Conservation (phyloP, 2,888 invertebrate genomes). For the Caenorhabditis panamensis region DNA sequence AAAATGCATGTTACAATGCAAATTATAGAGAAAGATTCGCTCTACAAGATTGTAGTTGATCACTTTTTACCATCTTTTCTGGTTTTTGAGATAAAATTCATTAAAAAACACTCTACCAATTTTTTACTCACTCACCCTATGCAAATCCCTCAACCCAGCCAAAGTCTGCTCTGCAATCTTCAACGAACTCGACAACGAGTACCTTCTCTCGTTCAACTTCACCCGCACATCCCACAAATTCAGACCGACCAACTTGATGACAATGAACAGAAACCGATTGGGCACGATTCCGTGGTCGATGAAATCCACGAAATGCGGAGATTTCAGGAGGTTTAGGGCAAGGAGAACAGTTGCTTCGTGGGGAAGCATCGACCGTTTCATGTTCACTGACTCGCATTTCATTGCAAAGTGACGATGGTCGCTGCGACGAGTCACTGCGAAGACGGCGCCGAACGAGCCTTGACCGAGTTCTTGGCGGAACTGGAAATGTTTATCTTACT, state of each 20-base stretch:
- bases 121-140: conserved; percentile 58
- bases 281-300: conserved; percentile 66
- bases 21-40: too few species aligned
- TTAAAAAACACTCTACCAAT: too few species aligned
- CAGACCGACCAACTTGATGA: conserved; percentile 71
- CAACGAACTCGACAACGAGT: conserved; percentile 52
- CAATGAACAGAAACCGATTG: conserved; percentile 69
- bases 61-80: too few species aligned
- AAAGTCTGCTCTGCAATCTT: conserved; percentile 66
- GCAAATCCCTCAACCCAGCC: conserved; percentile 64
- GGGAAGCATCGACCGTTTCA: conserved; percentile 60
- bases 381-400: conserved; percentile 70
- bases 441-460: conserved; percentile 76
- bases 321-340: conserved; percentile 64
- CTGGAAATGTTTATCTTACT: conserved; percentile 16
- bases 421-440: conserved; percentile 45
- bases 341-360: conserved; percentile 66
- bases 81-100: too few species aligned
- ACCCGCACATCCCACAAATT: conserved; percentile 76
- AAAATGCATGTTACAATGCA: too few species aligned
- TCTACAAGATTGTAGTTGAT: too few species aligned
- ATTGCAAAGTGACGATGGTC: conserved; percentile 66
- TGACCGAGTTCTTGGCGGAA: conserved; percentile 64
- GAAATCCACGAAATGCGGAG: conserved; percentile 70
- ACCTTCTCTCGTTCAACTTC: conserved; percentile 46